These are phyloP conservation scores for Netelia virgata DNA, from an alignment of 2,888 invertebrate species.

Conservation along the genomic window DNA sequence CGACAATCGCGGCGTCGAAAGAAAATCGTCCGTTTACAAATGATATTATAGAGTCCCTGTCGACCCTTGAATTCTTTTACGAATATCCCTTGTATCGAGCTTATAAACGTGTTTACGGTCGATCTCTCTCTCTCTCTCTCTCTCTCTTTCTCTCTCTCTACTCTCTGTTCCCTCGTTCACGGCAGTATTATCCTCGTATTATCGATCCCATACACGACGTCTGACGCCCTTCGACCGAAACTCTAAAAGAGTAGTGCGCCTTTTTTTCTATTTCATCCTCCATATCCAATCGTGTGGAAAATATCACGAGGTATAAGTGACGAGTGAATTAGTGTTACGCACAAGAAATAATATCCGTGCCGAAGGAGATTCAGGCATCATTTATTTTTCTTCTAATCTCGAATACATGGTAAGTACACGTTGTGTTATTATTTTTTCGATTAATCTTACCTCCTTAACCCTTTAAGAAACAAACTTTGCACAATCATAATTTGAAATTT, in stretches of 20 bases:
- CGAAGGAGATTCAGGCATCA: not conserved
- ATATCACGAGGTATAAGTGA: constrained; percentile 16
- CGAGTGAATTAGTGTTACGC: constrained; percentile 4
- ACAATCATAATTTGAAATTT: too few species aligned
- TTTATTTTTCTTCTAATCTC: not conserved
- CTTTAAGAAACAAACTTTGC: not conserved
- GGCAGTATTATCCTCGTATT: constrained; percentile 40
- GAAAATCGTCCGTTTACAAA: constrained; percentile 53
- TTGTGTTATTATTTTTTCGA: not conserved
- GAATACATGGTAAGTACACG: constrained; percentile 19
- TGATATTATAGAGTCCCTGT: constrained; percentile 18
- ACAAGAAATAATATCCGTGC: not conserved
- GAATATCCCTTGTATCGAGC: not conserved
- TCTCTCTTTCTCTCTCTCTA: not conserved
- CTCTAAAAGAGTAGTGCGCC: constrained; percentile 43
- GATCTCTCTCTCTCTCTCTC: not conserved
- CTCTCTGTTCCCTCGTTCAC: constrained; percentile 1
- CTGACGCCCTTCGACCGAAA: constrained; percentile 53
- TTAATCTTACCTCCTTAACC: not conserved
- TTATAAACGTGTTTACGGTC: not conserved
- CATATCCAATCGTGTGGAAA: constrained; percentile 45
- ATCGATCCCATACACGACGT: constrained; percentile 60
- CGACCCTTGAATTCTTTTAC: not conserved
- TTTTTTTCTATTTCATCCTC: constrained; percentile 32
- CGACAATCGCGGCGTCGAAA: constrained; percentile 65